Base-by-base conservation (phyloP, 2,888 invertebrate species). In the Drosophila mettleri region DNA sequence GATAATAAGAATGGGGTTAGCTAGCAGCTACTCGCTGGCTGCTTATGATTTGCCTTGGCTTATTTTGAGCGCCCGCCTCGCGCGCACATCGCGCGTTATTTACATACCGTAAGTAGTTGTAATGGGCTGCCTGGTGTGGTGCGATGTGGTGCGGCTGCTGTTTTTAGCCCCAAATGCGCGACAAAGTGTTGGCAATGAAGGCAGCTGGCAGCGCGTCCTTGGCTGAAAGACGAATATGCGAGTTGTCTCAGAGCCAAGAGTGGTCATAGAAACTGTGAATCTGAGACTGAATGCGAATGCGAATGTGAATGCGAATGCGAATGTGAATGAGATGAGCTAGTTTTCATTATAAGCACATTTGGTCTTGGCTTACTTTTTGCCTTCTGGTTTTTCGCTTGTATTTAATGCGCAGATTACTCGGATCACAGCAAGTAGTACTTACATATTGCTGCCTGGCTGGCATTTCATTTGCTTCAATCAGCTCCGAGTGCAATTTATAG, bases 61-160 rank as follows among this genome's bases (percentile, higher is more conserved):
- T 86, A 86, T 88, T 79, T 88, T 66, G 69, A 82, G 71, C 76
- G 54, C 46, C 18, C 66, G 62, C 68, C 29, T 29, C 29, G 16
- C 36, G 61, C 61, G 59, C 51, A 62, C 79, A 69, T 49, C 68
- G 76, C 68, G 76, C 70, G 71, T 81, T 88, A 86, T 86, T 86
- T 88, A 86, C 85, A 88, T 88, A 81, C 84, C 86, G 74, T 85
- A 88, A 88, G 85, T 85, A 85, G 85, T 85, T 86, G 88, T 86
- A 86, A 86, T 86, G 85, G 85, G 73, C 78, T 83, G 65, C 65
- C 58, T 4, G 10, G n/a, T 43, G 18, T 7, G 16, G 27, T 46
- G 46, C 3, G n/a, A 16, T 18, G 6, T 20, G 58, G 33, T 54
- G 61, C 36, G 48, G 53, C 34, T 58, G 61, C 38, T 58, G 63